phyloP scores from a whole-genome alignment of 2,888 invertebrate genomes.

The Byasa hedistus region DNA sequence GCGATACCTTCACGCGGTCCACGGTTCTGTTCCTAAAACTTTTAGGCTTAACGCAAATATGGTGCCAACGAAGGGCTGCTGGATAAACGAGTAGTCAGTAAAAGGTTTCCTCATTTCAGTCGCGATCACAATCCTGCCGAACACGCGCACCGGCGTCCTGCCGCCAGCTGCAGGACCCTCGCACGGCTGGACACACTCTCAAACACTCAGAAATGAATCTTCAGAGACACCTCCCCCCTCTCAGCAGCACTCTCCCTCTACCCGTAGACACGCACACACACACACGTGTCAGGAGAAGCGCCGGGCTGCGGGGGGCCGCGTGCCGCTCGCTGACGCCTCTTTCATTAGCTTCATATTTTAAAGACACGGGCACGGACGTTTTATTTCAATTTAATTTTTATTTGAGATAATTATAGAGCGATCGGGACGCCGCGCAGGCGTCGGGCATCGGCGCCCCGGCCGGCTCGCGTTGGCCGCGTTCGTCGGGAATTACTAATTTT shows the following conservation, averaged over 20 bases:
- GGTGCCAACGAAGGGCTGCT: too few relatives aligned
- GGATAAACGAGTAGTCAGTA: too few relatives aligned
- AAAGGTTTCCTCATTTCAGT: too few relatives aligned
- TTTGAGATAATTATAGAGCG: background rate
- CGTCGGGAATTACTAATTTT: too few relatives aligned
- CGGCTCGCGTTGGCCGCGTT: too few relatives aligned
- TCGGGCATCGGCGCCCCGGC: too few relatives aligned
- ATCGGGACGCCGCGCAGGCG: background rate
- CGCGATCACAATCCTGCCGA: too few relatives aligned
- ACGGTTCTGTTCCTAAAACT: too few relatives aligned
- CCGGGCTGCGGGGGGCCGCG: slow-evolving; percentile 13
- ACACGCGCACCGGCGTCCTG: too few relatives aligned
- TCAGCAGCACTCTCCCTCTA: slow-evolving; percentile 1
- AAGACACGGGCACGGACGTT: slow-evolving; percentile 23
- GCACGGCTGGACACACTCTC: background rate
- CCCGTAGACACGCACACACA: slow-evolving; percentile 11
- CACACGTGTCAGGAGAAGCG: slow-evolving; percentile 13
- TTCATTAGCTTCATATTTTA: slow-evolving; percentile 28
- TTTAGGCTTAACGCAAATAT: too few relatives aligned
- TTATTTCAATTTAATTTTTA: slow-evolving; percentile 18
- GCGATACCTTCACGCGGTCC: too few relatives aligned
- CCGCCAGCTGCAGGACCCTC: background rate
- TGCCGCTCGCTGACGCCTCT: slow-evolving; percentile 22
- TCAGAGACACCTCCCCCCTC: background rate
- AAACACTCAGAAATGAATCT: background rate